Evolutionary conservation across 1,140 invertebrate genomes (phyloP).

Genomic region (Heliconius congener): DNA sequence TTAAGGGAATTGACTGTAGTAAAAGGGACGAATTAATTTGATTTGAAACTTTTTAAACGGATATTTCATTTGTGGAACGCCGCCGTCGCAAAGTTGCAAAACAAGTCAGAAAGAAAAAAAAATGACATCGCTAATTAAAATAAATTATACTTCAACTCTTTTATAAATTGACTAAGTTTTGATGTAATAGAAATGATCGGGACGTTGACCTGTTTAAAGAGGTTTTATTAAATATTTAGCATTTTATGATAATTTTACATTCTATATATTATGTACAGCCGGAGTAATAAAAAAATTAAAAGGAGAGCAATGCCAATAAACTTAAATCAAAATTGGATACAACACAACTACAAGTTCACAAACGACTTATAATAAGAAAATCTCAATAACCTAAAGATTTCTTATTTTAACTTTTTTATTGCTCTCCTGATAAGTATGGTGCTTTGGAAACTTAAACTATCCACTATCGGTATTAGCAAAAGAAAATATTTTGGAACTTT

Average conservation of each 20-base stretch:
- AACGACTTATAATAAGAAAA: not conserved
- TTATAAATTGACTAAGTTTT: constrained; percentile 14
- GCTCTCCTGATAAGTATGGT: constrained; percentile 6
- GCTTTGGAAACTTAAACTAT: not conserved
- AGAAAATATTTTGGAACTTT: not conserved
- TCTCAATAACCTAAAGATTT: not conserved
- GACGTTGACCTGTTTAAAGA: not conserved
- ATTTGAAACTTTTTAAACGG: constrained; percentile 19
- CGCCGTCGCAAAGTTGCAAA: constrained; percentile 13
- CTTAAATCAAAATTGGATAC: not conserved
- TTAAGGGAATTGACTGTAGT: constrained; percentile 23
- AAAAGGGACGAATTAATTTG: constrained; percentile 18
- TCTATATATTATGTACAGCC: not conserved
- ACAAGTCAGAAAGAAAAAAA: constrained; percentile 5
- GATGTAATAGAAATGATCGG: not conserved
- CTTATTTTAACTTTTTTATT: constrained; percentile 5
- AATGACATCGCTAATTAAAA: constrained; percentile 12
- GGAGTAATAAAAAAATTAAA: not conserved
- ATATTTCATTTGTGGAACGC: constrained; percentile 12
- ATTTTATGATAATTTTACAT: not conserved
- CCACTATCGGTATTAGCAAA: not conserved
- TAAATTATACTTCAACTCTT: constrained; percentile 13
- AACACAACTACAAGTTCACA: not conserved
- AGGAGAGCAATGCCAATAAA: not conserved
- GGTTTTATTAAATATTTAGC: not conserved